Evolutionary conservation across 2,888 invertebrate genomes (phyloP), one percentile per base, ranked within the genome.

Genomic region (Orchesella flavescens): DNA sequence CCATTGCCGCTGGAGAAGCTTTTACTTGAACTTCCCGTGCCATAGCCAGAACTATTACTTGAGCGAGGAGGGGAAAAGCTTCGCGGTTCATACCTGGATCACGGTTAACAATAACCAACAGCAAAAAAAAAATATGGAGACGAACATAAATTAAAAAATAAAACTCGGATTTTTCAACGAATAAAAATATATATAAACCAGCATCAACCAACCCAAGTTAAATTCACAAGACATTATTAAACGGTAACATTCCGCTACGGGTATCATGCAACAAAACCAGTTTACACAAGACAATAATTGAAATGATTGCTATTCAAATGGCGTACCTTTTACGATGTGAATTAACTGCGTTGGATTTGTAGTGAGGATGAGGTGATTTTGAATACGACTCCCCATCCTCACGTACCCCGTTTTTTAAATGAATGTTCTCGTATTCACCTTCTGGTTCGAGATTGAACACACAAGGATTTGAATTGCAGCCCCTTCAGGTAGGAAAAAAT

Each of bases 1-100:
- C 83, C 89, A 86, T 89, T 88, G 53, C 89, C 90, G 79, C 86
- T 87, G 75, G 89, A 90, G 84, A 91, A 91, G 23, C 91, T 91
- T 86, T 91, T 90, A 76, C 91, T 91, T 84, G 91, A 91, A 87
- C 91, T 91, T 90, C 95, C 95, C 9, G 95, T 95, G 81, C 95
- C 95, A 90, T 96, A 96, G 3, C 95, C 95, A 53, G 95, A 95
- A 91, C 95, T 95, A 90, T 94, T 95, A 89, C 94, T 94, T 85
- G 95, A 94, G 89, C 95, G 92, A 73, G 95, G 95, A 68, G 95
- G 95, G 65, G 94, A 93, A 90, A 94, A 91, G 88, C 94, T 94
- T 84, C 95, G 75, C 75, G 86, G 92, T 89, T 95, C 94, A 90
- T 94, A 94, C 84, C 90, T 78, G 84, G 82, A 84, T 84, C 82